phyloP scores from a whole-genome alignment of 2,888 invertebrate species.

The Drosophila buzzatii region DNA sequence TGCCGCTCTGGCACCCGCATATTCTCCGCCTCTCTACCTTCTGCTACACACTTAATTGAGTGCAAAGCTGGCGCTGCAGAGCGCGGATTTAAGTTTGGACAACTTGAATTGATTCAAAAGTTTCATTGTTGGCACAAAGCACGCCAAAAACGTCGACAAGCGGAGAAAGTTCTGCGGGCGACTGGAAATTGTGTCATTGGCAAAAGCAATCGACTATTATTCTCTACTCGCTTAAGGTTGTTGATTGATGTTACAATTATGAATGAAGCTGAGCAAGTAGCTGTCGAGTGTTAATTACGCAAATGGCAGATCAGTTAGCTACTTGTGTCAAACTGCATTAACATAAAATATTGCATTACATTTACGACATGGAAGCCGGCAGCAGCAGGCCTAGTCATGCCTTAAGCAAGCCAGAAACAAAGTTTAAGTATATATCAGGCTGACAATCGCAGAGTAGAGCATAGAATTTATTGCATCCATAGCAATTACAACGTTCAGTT shows the following conservation, averaged over 20 bases:
- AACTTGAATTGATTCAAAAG: conserved; percentile 79
- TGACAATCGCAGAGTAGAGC: conserved; percentile 69
- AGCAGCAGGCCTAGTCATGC: conserved; percentile 4
- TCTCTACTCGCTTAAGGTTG: conserved; percentile 20
- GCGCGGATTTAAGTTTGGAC: conserved; percentile 76
- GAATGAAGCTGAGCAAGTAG: conserved; percentile 22
- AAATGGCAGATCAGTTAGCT: conserved; percentile 15
- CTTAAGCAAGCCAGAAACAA: conserved; percentile 37
- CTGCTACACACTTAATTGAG: conserved; percentile 71
- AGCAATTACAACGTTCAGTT: conserved; percentile 48
- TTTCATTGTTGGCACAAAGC: conserved; percentile 69
- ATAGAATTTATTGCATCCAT: conserved; percentile 65
- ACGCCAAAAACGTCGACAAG: conserved; percentile 31
- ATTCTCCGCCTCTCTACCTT: neutral
- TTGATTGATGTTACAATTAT: conserved; percentile 67
- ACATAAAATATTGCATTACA: conserved; percentile 22
- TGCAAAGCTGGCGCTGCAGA: conserved; percentile 70
- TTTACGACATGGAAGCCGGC: conserved; percentile 26
- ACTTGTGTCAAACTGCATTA: conserved; percentile 12
- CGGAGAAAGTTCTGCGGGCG: neutral
- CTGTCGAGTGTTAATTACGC: conserved; percentile 28
- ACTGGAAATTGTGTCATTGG: conserved; percentile 5
- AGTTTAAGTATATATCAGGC: conserved; percentile 69
- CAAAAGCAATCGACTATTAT: conserved; percentile 13
- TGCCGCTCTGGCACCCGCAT: neutral